A percentile compares a stretch with the other conserved stretches of the same genome.
phyloP scores from a whole-genome alignment of 2,888 invertebrate species.

The Drosophila planitibia region DNA sequence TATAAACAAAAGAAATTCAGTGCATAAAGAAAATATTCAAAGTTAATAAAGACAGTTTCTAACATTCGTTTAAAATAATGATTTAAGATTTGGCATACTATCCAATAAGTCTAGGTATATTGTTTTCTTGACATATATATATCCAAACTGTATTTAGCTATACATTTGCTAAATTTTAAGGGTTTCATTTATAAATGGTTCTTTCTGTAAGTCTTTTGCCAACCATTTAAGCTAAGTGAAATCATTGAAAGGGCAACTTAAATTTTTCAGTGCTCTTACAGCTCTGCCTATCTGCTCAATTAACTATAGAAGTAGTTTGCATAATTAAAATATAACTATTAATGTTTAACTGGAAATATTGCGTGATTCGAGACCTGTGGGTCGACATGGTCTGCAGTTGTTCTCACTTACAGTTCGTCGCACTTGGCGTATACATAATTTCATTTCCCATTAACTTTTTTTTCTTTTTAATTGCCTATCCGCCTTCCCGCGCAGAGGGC shows the following conservation, averaged over 20 bases:
- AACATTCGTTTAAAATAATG: background rate
- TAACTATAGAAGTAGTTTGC: conserved; percentile 29
- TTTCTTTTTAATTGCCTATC: conserved; percentile 64
- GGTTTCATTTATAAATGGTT: background rate
- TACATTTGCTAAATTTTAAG: background rate
- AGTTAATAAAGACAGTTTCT: background rate
- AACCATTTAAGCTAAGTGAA: conserved; percentile 29
- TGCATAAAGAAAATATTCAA: background rate
- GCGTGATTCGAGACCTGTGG: conserved; percentile 52
- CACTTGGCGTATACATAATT: conserved; percentile 73
- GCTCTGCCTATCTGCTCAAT: conserved; percentile 21
- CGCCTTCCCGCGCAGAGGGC: conserved; percentile 38
- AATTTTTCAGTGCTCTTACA: background rate
- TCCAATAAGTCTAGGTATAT: background rate
- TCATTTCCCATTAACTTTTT: conserved; percentile 25
- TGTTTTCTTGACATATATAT: background rate
- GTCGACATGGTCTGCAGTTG: conserved; percentile 26
- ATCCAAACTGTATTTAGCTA: background rate
- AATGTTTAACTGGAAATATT: conserved; percentile 20
- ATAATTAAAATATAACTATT: conserved; percentile 44
- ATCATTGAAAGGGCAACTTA: conserved; percentile 30
- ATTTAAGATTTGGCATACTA: background rate
- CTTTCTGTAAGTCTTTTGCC: background rate
- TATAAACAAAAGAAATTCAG: background rate
- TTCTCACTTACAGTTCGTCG: conserved; percentile 29